phyloP scores from a whole-genome alignment of 2,888 invertebrate genomes.

The Rambutsinella grinnellia region DNA sequence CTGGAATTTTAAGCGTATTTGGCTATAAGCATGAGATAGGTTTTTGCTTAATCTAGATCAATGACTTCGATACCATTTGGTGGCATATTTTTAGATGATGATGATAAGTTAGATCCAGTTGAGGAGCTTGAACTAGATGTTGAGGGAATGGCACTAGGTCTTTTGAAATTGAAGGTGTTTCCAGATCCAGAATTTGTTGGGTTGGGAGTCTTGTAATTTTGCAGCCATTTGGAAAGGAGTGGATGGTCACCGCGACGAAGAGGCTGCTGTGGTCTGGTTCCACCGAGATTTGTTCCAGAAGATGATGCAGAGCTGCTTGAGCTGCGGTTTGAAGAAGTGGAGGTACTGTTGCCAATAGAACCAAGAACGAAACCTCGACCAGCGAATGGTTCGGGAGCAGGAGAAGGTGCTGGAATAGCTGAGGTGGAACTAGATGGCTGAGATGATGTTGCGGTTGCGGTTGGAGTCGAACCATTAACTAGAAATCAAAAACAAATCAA shows the following conservation, averaged over 20 bases:
- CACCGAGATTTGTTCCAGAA: background rate
- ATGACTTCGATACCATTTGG: no score
- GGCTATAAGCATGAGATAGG: no score
- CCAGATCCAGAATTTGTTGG: no score
- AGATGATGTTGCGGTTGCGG: background rate
- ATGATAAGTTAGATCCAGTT: no score
- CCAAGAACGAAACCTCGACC: conserved; percentile 24
- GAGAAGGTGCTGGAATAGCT: background rate
- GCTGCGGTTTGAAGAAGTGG: background rate
- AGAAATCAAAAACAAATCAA: no score
- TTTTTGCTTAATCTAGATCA: no score
- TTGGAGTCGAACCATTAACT: no score
- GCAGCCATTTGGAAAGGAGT: conserved; percentile 24
- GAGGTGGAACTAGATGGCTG: background rate
- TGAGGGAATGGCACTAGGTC: no score
- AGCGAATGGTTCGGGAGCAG: conserved; percentile 2
- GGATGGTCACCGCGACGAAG: conserved; percentile 38
- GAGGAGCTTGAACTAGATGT: no score
- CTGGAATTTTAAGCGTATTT: no score
- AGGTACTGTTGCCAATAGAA: conserved; percentile 13
- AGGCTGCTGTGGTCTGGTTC: background rate
- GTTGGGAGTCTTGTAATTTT: conserved; percentile 11
- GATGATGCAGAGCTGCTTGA: background rate
- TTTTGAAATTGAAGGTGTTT: no score
- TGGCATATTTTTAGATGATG: no score